Evolutionary conservation across 2,888 invertebrate species (phyloP).

Genomic region (Amaurobius ferox): DNA sequence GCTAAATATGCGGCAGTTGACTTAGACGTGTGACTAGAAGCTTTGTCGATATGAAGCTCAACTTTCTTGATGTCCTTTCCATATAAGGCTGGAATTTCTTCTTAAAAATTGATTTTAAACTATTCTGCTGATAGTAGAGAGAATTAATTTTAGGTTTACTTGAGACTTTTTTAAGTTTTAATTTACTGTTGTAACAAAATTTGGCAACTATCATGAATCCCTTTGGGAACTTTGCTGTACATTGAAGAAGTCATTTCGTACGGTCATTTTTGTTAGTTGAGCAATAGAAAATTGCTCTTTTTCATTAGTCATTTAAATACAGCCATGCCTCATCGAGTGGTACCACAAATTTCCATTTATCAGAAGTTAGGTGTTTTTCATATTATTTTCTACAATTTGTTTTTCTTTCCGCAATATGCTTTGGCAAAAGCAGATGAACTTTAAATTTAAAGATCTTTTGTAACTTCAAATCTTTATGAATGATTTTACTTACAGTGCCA

Average conservation of each 20-base stretch:
- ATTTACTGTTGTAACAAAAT: slow-evolving; percentile 10
- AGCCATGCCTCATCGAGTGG: no score
- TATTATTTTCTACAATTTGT: not conserved
- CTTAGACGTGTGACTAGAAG: no score
- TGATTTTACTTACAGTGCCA: no score
- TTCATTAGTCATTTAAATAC: no score
- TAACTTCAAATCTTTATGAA: no score
- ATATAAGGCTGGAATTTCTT: not conserved
- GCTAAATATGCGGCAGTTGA: no score
- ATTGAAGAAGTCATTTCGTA: slow-evolving; percentile 6
- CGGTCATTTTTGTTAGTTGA: not conserved
- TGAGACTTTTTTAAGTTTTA: not conserved
- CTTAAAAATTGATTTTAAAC: slow-evolving; percentile 2
- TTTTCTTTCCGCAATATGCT: no score
- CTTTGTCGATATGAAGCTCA: no score
- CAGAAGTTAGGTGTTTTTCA: not conserved
- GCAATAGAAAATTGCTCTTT: not conserved
- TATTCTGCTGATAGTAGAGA: slow-evolving; percentile 16
- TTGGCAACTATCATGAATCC: not conserved
- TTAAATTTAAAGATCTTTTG: no score
- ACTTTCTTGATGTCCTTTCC: slow-evolving; percentile 4
- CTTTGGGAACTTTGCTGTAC: not conserved
- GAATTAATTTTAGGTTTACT: not conserved
- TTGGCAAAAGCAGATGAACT: no score
- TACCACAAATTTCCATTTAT: no score